Base-by-base conservation (phyloP, 2,113 vertebrate genomes). In the Bubo bubo region DNA sequence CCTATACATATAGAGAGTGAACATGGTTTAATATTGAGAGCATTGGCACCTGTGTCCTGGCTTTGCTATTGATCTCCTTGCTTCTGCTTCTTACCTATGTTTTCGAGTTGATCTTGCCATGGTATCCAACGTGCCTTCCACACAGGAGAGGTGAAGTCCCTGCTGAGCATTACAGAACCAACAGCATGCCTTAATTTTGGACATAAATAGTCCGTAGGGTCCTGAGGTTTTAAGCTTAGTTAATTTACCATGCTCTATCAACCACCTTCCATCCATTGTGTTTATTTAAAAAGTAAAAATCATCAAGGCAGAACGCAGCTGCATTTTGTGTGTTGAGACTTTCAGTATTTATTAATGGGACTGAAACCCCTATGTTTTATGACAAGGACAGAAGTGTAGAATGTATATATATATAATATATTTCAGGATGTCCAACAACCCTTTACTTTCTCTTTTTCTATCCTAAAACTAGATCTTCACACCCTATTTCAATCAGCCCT, bases 291-390 rank as follows among this genome's bases (percentile, higher is more conserved):
- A 74, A 79, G 64, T 22, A 64, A 80, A 86, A 91, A 39, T 28
- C 35, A 60, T 41, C 41, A 70, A 34, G n/a, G 67, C 34, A 86
- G 63, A 89, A 87, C n/a, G 16, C 45, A 70, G 27, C 9, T 70
- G 49, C 22, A 53, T n/a, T 84, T 76, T 50, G 4, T 62, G 10
- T 52, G 37, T 55, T 67, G 24, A 77, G 26, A 41, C 28, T 79
- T 86, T 45, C 35, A 63, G 9, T 66, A 13, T 34, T 83, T 37
- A 16, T 47, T 71, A 93, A 81, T 12, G 17, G 71, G 50, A 71
- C 24, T 0, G 0, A 87, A 87, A 59, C 0, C 1, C 6, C 1
- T 1, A 59, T 0, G 0, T 53, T 47, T 81, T 37, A 62, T 41
- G 27, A 80, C 1, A 2, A 93, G 17, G 17, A 71, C 37, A 84